A percentile compares a stretch with the other conserved stretches of the same genome.
Conservation (phyloP, 1,140 invertebrate genomes). For the Listronotus oregonensis region DNA sequence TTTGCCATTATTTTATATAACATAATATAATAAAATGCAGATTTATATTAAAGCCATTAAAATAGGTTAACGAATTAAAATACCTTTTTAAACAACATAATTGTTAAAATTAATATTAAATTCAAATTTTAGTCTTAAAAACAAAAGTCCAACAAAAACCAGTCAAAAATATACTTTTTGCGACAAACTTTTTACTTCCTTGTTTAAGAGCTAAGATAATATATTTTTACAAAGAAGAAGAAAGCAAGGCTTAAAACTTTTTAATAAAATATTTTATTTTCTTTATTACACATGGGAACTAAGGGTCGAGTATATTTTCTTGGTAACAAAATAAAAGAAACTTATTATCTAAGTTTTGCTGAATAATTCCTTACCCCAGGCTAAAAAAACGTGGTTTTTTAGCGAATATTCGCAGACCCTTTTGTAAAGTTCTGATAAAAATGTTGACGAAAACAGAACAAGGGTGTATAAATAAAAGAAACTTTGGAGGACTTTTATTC, state of each 20-base stretch:
- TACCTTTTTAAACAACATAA: no score
- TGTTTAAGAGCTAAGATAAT: no score
- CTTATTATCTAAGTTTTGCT: constrained; percentile 14
- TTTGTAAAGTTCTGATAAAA: constrained; percentile 7
- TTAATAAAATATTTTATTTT: constrained; percentile 15
- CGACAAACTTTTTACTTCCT: no score
- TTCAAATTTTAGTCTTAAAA: no score
- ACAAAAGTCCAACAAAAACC: no score
- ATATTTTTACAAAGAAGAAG: not conserved
- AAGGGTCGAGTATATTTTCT: not conserved
- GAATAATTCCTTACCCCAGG: constrained; percentile 13
- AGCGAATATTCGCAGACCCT: not conserved
- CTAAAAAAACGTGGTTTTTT: not conserved
- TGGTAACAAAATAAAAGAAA: constrained; percentile 18
- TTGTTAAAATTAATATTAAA: no score
- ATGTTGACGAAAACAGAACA: constrained; percentile 19
- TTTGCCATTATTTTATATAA: no score
- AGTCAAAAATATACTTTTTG: no score
- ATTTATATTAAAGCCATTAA: no score
- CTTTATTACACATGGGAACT: constrained; percentile 6
- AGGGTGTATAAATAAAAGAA: constrained; percentile 20
- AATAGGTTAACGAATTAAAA: no score
- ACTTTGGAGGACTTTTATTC: constrained; percentile 14
- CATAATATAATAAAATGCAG: no score
- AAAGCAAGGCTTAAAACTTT: constrained; percentile 9